These are phyloP conservation scores for Apis dorsata DNA, from an alignment of 1,140 invertebrate genomes.

Conservation along the genomic window DNA sequence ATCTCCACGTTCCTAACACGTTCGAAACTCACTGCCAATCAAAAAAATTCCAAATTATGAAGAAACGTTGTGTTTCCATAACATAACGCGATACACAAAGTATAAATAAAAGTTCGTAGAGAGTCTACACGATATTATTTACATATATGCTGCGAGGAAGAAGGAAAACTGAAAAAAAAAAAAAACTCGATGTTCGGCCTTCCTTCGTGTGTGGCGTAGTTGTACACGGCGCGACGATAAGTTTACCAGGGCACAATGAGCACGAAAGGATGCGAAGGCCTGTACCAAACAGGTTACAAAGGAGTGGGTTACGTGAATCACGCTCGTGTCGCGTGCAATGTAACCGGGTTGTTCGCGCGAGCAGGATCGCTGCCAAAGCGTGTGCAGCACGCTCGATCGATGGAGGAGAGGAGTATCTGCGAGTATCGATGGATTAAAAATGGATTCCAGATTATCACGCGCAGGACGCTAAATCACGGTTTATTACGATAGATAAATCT, in stretches of 20 bases:
- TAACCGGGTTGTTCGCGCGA: constrained; percentile 27
- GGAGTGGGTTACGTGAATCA: constrained; percentile 60
- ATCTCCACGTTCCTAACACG: no score
- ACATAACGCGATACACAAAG: background rate
- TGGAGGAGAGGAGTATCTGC: background rate
- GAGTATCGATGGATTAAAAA: background rate
- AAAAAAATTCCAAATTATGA: no score
- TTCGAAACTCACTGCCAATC: no score
- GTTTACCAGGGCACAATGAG: constrained; percentile 27
- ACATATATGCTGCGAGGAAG: background rate
- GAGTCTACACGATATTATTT: no score
- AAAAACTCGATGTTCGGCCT: background rate
- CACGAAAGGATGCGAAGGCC: constrained; percentile 32
- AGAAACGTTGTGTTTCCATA: no score
- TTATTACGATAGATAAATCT: no score
- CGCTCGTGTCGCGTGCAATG: constrained; percentile 51
- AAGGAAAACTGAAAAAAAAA: constrained; percentile 16
- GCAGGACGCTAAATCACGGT: background rate
- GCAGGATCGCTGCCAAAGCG: constrained; percentile 8
- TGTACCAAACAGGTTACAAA: constrained; percentile 53
- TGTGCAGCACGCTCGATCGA: constrained; percentile 4
- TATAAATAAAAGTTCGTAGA: background rate
- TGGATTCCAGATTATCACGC: background rate
- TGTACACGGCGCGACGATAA: constrained; percentile 11
- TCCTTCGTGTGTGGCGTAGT: constrained; percentile 19